Evolutionary conservation across 2,797 vertebrate genomes (phyloP).

Genomic region (Delichon dasypus): DNA sequence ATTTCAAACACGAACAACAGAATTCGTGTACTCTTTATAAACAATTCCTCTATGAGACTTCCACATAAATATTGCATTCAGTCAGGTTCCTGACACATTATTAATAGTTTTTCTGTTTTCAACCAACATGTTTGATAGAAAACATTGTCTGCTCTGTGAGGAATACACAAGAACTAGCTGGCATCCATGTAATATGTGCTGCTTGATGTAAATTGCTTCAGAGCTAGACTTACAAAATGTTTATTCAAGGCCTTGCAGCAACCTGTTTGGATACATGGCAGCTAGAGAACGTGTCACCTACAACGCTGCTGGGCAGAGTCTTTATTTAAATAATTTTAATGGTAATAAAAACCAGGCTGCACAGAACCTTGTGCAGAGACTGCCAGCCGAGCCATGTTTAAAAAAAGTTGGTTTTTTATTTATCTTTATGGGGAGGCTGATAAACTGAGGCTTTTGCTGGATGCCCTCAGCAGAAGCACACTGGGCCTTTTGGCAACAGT

Average conservation of each 20-base stretch:
- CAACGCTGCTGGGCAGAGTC: slow-evolving; percentile 25
- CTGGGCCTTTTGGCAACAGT: neutral
- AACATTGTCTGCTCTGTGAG: slow-evolving; percentile 63
- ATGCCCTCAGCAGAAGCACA: neutral
- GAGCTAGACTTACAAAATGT: slow-evolving; percentile 63
- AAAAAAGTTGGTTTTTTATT: neutral
- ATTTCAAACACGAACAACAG: slow-evolving; percentile 2
- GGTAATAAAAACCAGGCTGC: slow-evolving; percentile 13
- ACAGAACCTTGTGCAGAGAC: neutral
- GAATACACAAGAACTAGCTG: slow-evolving; percentile 61
- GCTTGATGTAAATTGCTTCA: slow-evolving; percentile 72
- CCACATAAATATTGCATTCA: slow-evolving; percentile 66
- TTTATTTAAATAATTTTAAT: slow-evolving; percentile 68
- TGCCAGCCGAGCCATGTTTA: neutral
- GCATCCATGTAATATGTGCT: slow-evolving; percentile 68
- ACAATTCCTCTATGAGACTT: slow-evolving; percentile 19
- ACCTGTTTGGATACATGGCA: slow-evolving; percentile 67
- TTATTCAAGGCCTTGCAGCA: slow-evolving; percentile 71
- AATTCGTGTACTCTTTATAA: neutral
- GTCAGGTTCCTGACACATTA: slow-evolving; percentile 41
- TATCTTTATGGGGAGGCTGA: neutral
- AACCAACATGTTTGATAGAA: slow-evolving; percentile 46
- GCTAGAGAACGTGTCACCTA: slow-evolving; percentile 61
- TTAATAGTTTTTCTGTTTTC: slow-evolving; percentile 62
- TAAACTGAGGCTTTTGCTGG: neutral